Evolutionary conservation across 2,888 invertebrate genomes (phyloP).

Genomic region (Anoncus sp.): DNA sequence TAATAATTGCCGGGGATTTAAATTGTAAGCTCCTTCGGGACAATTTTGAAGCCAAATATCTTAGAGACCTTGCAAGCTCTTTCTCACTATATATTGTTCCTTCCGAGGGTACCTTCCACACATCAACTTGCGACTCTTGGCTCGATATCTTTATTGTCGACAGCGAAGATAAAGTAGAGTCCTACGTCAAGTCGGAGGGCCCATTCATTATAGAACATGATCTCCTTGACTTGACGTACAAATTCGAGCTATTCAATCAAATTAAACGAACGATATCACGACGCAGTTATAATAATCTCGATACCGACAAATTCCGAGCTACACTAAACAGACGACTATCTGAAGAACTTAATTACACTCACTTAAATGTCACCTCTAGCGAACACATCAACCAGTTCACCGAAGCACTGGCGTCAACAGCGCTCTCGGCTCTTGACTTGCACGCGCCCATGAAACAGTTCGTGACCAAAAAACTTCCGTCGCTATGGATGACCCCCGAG

Average conservation of each 20-base stretch:
- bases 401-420: not conserved
- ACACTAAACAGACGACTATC: too few relatives aligned
- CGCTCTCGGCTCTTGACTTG: not conserved
- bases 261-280: not conserved
- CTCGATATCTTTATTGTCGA: not conserved
- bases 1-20: slow-evolving; percentile 20
- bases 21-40: slow-evolving; percentile 13
- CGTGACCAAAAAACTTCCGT: not conserved
- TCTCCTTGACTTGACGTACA: not conserved
- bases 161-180: not conserved
- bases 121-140: not conserved
- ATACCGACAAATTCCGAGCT: not conserved
- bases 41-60: too few relatives aligned
- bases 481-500: not conserved
- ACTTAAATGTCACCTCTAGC: too few relatives aligned
- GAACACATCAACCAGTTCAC: not conserved
- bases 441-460: not conserved
- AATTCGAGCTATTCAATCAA: not conserved
- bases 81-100: too few relatives aligned
- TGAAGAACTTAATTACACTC: too few relatives aligned
- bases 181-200: not conserved
- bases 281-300: not conserved
- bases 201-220: slow-evolving; percentile 23
- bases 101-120: not conserved
- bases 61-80: too few relatives aligned